Evolutionary conservation across 2,888 invertebrate species (phyloP).

Genomic region (Lamellibrachia satsuma): DNA sequence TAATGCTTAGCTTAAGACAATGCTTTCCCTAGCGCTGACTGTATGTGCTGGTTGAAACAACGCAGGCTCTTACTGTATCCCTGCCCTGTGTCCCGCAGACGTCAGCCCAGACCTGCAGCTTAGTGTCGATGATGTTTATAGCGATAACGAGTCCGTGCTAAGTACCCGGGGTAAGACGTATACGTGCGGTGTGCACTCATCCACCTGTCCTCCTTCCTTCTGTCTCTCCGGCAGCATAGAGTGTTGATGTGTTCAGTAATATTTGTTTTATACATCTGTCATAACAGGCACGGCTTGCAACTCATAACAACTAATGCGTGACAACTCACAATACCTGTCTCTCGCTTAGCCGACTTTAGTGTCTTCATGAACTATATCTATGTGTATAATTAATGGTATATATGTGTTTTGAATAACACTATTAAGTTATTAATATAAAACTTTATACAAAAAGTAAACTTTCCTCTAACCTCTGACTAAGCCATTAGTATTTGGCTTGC

Average conservation of each 20-base stretch:
- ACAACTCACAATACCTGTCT: background rate
- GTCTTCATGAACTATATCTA: background rate
- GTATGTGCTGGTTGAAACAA: background rate
- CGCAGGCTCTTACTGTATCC: background rate
- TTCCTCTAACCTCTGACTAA: too few relatives aligned
- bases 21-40: background rate
- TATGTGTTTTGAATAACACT: too few relatives aligned
- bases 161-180: background rate
- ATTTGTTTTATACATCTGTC: background rate
- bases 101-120: background rate
- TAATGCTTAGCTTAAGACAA: background rate
- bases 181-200: background rate
- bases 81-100: background rate
- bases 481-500: too few relatives aligned
- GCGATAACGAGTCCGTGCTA: constrained; percentile 6
- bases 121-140: background rate
- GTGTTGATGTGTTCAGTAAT: background rate
- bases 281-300: background rate
- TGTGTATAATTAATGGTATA: too few relatives aligned
- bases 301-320: background rate
- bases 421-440: too few relatives aligned
- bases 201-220: constrained; percentile 17
- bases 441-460: too few relatives aligned
- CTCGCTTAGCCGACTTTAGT: background rate
- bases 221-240: background rate